A percentile compares a stretch with the other conserved stretches of the same genome.
Evolutionary conservation across 2,888 invertebrate genomes (phyloP).

Genomic region (Opisthograptis luteolata): DNA sequence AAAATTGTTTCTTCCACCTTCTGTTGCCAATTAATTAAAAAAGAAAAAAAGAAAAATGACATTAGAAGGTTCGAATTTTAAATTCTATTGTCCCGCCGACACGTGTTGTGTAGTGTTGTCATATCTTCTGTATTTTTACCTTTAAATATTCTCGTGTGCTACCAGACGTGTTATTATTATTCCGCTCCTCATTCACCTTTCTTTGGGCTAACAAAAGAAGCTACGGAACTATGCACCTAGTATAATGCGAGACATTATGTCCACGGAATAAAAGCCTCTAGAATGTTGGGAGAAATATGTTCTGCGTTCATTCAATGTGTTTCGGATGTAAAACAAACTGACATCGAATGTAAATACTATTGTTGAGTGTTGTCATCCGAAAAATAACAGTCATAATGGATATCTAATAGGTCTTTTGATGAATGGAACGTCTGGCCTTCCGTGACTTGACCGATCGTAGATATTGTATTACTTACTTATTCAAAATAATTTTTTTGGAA

Average conservation of each 20-base stretch:
- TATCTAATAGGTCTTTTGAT: constrained; percentile 74
- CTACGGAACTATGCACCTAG: constrained; percentile 72
- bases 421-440: constrained; percentile 52
- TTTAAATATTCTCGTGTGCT: constrained; percentile 51
- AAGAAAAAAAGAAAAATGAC: constrained; percentile 39
- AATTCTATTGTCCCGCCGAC: constrained; percentile 66
- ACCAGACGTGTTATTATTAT: constrained; percentile 79
- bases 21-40: constrained; percentile 32
- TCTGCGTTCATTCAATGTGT: constrained; percentile 78
- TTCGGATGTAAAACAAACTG: constrained; percentile 83
- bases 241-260: constrained; percentile 77
- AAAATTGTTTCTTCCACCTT: too few relatives aligned
- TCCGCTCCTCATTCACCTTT: constrained; percentile 76
- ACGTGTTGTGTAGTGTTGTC: constrained; percentile 79
- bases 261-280: constrained; percentile 68
- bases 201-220: constrained; percentile 69
- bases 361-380: constrained; percentile 77
- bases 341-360: constrained; percentile 83
- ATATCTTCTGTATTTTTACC: constrained; percentile 67
- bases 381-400: constrained; percentile 76
- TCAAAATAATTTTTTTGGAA: too few relatives aligned
- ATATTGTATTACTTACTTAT: too few relatives aligned
- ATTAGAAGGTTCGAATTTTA: constrained; percentile 55
- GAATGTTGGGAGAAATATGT: constrained; percentile 75
- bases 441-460: constrained; percentile 37